Conservation (phyloP, 2,797 vertebrate genomes). For the Tokudaia tokunoshimensis region DNA sequence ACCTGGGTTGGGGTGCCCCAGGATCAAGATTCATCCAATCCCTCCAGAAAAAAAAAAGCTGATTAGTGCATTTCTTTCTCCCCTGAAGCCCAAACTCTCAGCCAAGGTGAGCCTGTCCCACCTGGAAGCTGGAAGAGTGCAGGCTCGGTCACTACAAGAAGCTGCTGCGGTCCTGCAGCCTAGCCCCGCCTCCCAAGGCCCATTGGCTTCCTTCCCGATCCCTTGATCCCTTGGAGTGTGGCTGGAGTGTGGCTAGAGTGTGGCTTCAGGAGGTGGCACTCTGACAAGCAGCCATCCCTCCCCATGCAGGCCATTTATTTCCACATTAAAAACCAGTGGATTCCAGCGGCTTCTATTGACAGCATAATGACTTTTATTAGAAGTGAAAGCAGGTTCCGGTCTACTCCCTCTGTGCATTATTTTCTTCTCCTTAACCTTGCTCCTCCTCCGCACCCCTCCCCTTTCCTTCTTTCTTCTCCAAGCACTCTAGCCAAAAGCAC, state of each 20-base stretch:
- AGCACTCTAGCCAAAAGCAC: not conserved
- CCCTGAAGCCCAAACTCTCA: not conserved
- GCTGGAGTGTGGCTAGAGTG: no score
- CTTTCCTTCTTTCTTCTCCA: not conserved
- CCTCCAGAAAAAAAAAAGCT: not conserved
- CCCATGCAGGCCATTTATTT: not conserved
- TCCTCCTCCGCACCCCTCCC: not conserved
- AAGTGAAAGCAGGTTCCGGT: not conserved
- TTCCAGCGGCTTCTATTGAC: not conserved
- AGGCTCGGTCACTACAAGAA: accelerated
- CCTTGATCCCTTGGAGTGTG: no score
- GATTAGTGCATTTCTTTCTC: not conserved
- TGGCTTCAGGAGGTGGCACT: not conserved
- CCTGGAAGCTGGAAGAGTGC: not conserved
- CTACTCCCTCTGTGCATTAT: not conserved
- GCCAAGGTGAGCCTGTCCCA: no score
- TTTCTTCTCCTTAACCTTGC: constrained; percentile 14
- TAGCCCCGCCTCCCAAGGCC: no score
- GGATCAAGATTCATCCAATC: not conserved
- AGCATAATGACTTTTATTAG: not conserved
- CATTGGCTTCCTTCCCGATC: not conserved
- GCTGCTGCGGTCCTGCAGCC: not conserved
- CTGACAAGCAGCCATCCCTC: not conserved
- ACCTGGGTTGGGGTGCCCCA: not conserved
- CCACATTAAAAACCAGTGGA: not conserved